phyloP scores from a whole-genome alignment of 2,113 vertebrate species.

The Pithys albifrons region DNA sequence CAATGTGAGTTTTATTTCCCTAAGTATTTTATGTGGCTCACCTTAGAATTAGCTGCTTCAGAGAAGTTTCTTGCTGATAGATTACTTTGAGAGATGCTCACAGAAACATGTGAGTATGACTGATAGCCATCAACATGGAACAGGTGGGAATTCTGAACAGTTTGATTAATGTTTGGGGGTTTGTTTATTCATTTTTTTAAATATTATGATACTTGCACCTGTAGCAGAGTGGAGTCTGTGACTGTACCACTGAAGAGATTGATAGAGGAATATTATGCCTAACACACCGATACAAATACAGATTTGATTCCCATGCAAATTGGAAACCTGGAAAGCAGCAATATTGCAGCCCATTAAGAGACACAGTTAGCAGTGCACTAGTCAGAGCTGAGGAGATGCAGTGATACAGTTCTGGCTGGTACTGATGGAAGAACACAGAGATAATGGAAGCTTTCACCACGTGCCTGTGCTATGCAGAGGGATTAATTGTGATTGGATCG shows the following conservation, averaged over 20 bases:
- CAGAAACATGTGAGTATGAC: background rate
- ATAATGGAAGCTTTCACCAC: background rate
- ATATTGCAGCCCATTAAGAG: background rate
- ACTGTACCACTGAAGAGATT: background rate
- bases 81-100: background rate
- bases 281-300: background rate
- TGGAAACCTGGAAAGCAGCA: background rate
- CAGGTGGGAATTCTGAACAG: background rate
- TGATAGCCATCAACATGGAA: background rate
- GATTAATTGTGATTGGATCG: conserved; percentile 11
- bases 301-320: background rate
- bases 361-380: background rate
- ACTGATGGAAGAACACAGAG: background rate
- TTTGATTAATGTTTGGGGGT: background rate
- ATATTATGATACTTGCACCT: background rate
- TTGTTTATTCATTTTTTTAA: background rate
- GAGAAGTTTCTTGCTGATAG: background rate
- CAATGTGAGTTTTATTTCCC: background rate
- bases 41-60: background rate
- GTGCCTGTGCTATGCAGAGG: background rate
- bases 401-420: background rate
- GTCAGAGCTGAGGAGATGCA: background rate
- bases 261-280: background rate
- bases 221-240: background rate
- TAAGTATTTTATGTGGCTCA: background rate